These are phyloP conservation scores for Thereva nobilitata DNA, from an alignment of 2,888 invertebrate species.

Conservation along the genomic window DNA sequence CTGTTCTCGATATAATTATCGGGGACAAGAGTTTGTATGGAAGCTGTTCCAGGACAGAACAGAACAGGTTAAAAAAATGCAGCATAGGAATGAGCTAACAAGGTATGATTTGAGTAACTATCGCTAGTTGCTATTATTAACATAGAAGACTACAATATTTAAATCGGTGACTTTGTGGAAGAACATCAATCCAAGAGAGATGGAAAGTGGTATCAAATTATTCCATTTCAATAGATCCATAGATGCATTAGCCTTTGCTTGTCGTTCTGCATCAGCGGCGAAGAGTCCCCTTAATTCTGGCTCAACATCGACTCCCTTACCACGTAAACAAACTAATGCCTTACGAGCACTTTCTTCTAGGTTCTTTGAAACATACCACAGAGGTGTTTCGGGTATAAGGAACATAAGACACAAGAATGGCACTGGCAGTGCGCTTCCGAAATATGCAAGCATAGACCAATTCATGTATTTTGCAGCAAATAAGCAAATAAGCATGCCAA, in stretches of 20 bases:
- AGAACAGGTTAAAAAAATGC: too few relatives aligned
- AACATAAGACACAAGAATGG: constrained; percentile 80
- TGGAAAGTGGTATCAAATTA: constrained; percentile 76
- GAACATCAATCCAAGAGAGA: constrained; percentile 87
- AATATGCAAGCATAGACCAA: constrained; percentile 80
- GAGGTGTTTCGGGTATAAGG: constrained; percentile 89
- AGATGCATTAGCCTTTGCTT: constrained; percentile 64
- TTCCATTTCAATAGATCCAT: constrained; percentile 69
- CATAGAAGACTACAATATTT: constrained; percentile 94
- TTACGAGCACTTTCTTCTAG: constrained; percentile 74
- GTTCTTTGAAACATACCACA: constrained; percentile 84
- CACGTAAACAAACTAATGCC: constrained; percentile 82
- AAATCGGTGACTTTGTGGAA: constrained; percentile 96
- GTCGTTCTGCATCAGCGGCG: constrained; percentile 71
- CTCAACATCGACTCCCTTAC: constrained; percentile 74
- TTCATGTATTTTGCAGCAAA: constrained; percentile 75
- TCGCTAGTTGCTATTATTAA: constrained; percentile 78
- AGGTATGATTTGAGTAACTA: too few relatives aligned
- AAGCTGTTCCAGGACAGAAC: too few relatives aligned
- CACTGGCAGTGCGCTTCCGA: constrained; percentile 76
- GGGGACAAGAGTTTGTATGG: too few relatives aligned
- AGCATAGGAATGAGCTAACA: too few relatives aligned
- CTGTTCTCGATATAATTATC: too few relatives aligned
- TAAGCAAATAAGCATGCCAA: constrained; percentile 75
- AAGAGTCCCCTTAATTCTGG: constrained; percentile 77